Evolutionary conservation across 2,113 vertebrate genomes (phyloP).

Genomic region (Eolophus roseicapilla): DNA sequence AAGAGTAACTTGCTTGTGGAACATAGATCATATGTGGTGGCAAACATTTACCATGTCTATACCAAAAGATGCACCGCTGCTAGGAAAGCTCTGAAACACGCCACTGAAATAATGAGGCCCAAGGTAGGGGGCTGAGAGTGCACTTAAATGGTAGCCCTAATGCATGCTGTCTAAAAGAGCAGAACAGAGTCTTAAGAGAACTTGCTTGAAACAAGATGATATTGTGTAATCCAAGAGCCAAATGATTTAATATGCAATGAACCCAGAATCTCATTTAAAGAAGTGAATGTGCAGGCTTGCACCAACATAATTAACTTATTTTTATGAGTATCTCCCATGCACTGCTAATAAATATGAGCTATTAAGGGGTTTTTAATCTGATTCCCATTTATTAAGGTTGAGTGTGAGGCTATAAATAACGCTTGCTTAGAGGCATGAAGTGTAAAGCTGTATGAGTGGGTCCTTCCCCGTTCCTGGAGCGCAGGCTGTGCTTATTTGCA

Average conservation of each 20-base stretch:
- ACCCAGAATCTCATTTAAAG: slow-evolving; percentile 53
- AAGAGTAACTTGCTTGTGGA: background rate
- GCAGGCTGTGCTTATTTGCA: background rate
- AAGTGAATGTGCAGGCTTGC: slow-evolving; percentile 14
- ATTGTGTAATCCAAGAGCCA: slow-evolving; percentile 10
- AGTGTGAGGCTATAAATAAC: slow-evolving; percentile 67
- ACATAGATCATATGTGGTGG: rapidly evolving
- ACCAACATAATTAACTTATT: slow-evolving; percentile 66
- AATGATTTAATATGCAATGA: slow-evolving; percentile 58
- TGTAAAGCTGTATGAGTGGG: background rate
- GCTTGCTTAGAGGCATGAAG: background rate
- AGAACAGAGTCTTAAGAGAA: background rate
- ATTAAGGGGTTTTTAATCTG: slow-evolving; percentile 70
- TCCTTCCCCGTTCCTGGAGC: background rate
- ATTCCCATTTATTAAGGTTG: slow-evolving; percentile 56
- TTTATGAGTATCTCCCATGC: slow-evolving; percentile 54
- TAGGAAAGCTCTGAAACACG: background rate
- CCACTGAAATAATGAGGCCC: background rate
- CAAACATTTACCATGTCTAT: background rate
- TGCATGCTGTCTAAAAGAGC: background rate
- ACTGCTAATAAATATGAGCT: slow-evolving; percentile 69
- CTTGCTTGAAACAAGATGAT: background rate
- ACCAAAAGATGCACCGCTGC: background rate
- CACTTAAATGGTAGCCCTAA: background rate
- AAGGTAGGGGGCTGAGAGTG: background rate